A percentile compares a stretch with the other conserved stretches of the same genome.
Evolutionary conservation across 2,797 vertebrate species (phyloP).

Genomic region (Gymnothorax reevesii): DNA sequence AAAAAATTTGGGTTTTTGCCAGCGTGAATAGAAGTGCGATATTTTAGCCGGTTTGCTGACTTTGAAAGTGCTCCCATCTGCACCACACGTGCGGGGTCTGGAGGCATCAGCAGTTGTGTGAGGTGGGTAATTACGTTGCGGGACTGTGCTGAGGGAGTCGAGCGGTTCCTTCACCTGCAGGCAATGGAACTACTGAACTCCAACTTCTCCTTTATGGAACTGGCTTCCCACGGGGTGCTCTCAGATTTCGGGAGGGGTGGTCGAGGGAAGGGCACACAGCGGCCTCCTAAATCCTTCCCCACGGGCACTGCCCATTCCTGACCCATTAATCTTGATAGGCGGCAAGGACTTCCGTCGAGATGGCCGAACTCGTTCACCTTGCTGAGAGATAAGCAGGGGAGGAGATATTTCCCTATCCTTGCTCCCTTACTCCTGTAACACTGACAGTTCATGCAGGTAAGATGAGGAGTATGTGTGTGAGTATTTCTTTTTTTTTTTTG

Average conservation of each 20-base stretch:
- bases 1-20: background rate
- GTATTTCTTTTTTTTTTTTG: background rate
- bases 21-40: background rate
- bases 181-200: slow-evolving; percentile 2
- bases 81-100: background rate
- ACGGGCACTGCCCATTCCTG: background rate
- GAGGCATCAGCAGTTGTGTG: slow-evolving; percentile 3
- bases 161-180: no score
- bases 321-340: slow-evolving; percentile 52
- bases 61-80: background rate
- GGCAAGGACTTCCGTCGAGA: slow-evolving; percentile 48
- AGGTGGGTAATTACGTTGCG: background rate
- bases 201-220: background rate
- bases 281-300: background rate
- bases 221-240: background rate
- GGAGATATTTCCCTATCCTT: background rate
- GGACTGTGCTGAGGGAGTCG: background rate
- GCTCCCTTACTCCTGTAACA: slow-evolving; percentile 16
- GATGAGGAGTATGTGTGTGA: slow-evolving; percentile 32
- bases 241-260: background rate
- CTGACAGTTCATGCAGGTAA: background rate
- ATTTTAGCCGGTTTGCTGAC: background rate
- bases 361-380: slow-evolving; percentile 42
- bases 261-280: background rate
- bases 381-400: background rate